Evolutionary conservation across 2,888 invertebrate genomes (phyloP).

Genomic region (Chrysolina haemoptera): DNA sequence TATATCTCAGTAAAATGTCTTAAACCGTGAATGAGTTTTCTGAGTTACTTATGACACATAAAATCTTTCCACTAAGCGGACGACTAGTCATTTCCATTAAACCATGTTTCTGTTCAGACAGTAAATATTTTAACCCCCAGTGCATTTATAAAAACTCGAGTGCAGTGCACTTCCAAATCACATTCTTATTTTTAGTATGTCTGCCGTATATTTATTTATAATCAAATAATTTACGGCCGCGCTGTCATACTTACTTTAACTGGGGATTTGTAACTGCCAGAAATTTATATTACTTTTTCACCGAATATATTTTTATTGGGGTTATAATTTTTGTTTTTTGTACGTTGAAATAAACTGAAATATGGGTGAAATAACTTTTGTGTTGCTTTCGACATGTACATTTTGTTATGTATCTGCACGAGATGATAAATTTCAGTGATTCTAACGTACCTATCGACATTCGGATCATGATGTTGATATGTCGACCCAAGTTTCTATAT

Average conservation of each 20-base stretch:
- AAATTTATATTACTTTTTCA: slow-evolving; percentile 29
- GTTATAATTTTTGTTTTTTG: slow-evolving; percentile 21
- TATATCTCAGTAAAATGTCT: no score
- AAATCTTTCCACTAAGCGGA: not conserved
- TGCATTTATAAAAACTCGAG: slow-evolving; percentile 32
- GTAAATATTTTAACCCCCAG: slow-evolving; percentile 37
- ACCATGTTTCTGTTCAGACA: slow-evolving; percentile 23
- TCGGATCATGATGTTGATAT: no score
- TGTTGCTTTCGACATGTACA: no score
- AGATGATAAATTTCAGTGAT: no score
- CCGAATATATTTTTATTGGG: slow-evolving; percentile 24
- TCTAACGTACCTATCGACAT: no score
- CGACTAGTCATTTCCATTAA: slow-evolving; percentile 24
- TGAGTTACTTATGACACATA: no score
- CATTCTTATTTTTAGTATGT: slow-evolving; percentile 66
- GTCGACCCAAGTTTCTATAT: no score
- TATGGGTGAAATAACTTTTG: no score
- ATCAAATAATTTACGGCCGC: slow-evolving; percentile 32
- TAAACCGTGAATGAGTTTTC: no score
- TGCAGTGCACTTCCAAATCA: slow-evolving; percentile 65
- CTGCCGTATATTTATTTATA: slow-evolving; percentile 64
- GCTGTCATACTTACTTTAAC: slow-evolving; percentile 27
- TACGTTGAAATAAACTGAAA: not conserved
- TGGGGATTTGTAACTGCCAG: slow-evolving; percentile 6
- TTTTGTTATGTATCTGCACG: no score